Evolutionary conservation across 2,888 invertebrate species (phyloP).

Genomic region (Elmis aenea): DNA sequence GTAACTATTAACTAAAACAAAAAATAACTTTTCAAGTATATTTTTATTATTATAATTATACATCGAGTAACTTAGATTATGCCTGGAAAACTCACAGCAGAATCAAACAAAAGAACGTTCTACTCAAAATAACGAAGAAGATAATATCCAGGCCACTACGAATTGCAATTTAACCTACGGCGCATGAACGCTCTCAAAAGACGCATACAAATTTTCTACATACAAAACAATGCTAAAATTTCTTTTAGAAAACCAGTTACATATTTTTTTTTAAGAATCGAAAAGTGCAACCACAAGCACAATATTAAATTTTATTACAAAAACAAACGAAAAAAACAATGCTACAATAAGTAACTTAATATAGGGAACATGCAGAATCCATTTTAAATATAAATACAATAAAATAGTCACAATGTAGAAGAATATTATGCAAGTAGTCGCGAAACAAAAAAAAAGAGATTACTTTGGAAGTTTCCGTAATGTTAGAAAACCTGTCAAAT

Average conservation of each 20-base stretch:
- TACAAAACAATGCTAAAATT: not conserved
- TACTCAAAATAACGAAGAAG: constrained; percentile 38
- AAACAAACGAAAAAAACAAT: constrained; percentile 11
- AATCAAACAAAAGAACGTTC: constrained; percentile 39
- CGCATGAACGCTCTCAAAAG: constrained; percentile 10
- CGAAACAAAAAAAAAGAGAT: too few species aligned
- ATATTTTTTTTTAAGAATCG: not conserved
- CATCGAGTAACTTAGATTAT: constrained; percentile 45
- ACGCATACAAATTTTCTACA: constrained; percentile 14
- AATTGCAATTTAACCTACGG: constrained; percentile 34
- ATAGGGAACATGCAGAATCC: too few species aligned
- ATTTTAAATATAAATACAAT: not conserved
- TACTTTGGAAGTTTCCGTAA: too few species aligned
- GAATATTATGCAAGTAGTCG: not conserved
- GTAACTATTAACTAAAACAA: constrained; percentile 8
- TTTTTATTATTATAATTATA: constrained; percentile 43
- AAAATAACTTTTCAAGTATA: too few species aligned
- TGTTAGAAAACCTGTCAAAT: not conserved
- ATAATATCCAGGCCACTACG: constrained; percentile 40
- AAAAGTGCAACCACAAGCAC: constrained; percentile 1
- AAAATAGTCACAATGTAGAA: not conserved
- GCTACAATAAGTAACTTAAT: constrained; percentile 13
- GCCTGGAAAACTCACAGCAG: constrained; percentile 44
- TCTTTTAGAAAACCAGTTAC: not conserved
- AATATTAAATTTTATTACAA: constrained; percentile 6